These are phyloP conservation scores for Coilia nasus DNA, from an alignment of 2,797 vertebrate genomes.

Conservation along the genomic window DNA sequence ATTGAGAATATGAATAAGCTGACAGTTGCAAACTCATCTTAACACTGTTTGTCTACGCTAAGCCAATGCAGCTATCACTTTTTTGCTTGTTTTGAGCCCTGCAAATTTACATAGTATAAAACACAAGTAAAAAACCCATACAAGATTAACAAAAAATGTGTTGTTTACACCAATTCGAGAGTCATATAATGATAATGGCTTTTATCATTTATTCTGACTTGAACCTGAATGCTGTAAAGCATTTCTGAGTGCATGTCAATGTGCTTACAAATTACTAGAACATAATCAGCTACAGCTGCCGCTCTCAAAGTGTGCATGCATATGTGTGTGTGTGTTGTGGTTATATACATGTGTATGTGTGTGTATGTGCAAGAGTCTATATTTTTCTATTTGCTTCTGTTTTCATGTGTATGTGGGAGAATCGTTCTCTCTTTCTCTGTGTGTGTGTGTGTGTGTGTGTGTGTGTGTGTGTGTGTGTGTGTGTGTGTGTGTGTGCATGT, in stretches of 20 bases:
- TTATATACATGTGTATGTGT: not conserved
- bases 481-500: too few relatives aligned
- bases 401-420: too few relatives aligned
- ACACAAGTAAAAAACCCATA: too few relatives aligned
- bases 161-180: not conserved
- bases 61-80: not conserved
- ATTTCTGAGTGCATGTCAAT: not conserved
- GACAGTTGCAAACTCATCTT: not conserved
- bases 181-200: too few relatives aligned
- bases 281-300: not conserved
- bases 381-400: too few relatives aligned
- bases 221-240: not conserved
- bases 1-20: conserved; percentile 48
- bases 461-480: too few relatives aligned
- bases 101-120: not conserved
- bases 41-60: not conserved
- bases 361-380: not conserved
- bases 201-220: not conserved
- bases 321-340: not conserved
- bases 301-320: not conserved
- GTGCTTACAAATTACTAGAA: not conserved
- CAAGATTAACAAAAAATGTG: not conserved
- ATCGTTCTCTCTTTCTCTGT: too few relatives aligned
- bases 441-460: too few relatives aligned
- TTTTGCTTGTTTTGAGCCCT: conserved; percentile 20